Base-by-base conservation (phyloP, 35 echinoderm and acorn worm genomes). In the Lytechinus variegatus region DNA sequence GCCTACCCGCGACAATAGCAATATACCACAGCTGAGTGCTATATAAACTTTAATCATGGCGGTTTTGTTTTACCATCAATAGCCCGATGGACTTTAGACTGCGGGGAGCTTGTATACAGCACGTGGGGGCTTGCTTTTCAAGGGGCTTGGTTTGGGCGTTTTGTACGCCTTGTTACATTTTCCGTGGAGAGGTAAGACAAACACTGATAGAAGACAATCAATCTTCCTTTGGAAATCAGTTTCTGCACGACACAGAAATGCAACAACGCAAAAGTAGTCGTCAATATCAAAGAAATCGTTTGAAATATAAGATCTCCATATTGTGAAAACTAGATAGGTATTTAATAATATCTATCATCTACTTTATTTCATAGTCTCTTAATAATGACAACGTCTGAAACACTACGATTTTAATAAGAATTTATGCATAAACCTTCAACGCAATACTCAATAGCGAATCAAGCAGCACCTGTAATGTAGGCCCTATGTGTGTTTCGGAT, bases 41-140 rank as follows among this genome's bases (percentile, higher is more conserved):
- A 54, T 13, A 57, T 93, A 93, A 93, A 93, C 92, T 93, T 93
- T 93, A 93, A 93, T 93, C 92, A 93, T 27, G 52, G 54, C 92
- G 92, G 29, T 93, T 93, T 93, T 54, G 52, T 93, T 57, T 93
- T 57, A 56, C 92, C 92, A 55, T 93, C 92, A 54, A 55, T 54
- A 93, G 55, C 92, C 52, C 92, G 10, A 9, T 21, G 92, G 92
- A 93, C 92, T 93, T 93, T 57, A 54, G 54, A 93, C 92, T 93
- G 13, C 19, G 27, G 92, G 53, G 29, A 93, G 52, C 8, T 27
- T 53, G 52, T 90, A 90, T 54, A 90, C 52, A 44, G 16, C 29
- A 44, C 88, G 52, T 44, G 29, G 29, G 13, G 52, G 88, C 27
- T 52, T 90, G 29, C 88, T 90, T 90, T 90, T 90, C 88, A 5